Evolutionary conservation across 2,888 invertebrate species (phyloP), one percentile per base, ranked within the genome.

Genomic region (Pammene fasciana): DNA sequence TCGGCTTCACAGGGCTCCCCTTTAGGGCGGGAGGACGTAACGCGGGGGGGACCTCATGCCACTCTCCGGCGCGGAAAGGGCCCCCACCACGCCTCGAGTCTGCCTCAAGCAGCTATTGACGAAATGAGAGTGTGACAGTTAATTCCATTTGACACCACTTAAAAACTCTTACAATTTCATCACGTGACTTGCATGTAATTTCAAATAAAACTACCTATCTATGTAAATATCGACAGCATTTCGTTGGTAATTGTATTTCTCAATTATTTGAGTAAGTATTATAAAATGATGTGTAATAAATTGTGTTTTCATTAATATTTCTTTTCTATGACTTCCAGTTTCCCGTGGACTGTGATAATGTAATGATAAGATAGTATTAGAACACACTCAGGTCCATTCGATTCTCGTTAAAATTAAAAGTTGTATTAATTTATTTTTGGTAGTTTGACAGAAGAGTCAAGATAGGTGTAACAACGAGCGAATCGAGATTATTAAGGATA

Each of bases 71-170:
- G 90, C 73, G 89, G 90, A 14, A 92, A 89, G 71, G 75, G 80
- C 79, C 90, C 87, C 82, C 92, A 87, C 70, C 93, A 94, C 71
- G 91, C 93, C 71, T 93, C 94, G 81, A 93, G 94, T 84, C 94
- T 96, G 86, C 96, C 96, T 62, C 96, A 96, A 85, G 97, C 97
- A 75, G 96, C 96, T 72, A 97, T 97, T 90, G 96, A 96, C 86
- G 97, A 97, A 93, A 97, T 97, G 97, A 94, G 97, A 89, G 97
- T 97, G 95, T 97, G 97, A 97, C 96, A 86, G 77, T 86, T 83
- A 85, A 86, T 85, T 75, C 79, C 79, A 78, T 79, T 78, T 79
- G 80, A 86, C 82, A 83, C 77, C 82, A 78, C 80, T 82, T 83
- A 83, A 82, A 77, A 79, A 76, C 83, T 82, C 83, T 78, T 73